Conservation (phyloP, 2,888 invertebrate species). For the Latrodectus elegans region DNA sequence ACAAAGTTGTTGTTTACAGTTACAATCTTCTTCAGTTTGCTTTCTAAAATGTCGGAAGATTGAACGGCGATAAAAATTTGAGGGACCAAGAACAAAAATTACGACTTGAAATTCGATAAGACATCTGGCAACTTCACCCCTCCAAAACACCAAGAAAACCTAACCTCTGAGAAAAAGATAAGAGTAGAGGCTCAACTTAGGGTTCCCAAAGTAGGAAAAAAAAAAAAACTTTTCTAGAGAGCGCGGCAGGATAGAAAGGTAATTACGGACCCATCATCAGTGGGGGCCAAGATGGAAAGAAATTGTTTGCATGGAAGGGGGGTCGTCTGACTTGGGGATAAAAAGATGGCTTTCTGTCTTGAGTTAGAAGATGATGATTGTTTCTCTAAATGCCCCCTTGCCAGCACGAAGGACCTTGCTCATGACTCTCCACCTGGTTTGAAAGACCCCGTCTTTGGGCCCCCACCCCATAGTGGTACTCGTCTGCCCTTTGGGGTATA, state of each 20-base stretch:
- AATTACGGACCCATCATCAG: slow-evolving; percentile 59
- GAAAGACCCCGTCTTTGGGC: neutral
- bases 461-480: neutral
- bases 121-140: neutral
- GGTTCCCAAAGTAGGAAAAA: neutral
- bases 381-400: slow-evolving; percentile 58
- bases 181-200: neutral
- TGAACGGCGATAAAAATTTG: no score
- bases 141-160: neutral
- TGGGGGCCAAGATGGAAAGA: neutral
- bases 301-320: neutral
- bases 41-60: no score
- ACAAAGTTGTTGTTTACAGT: no score
- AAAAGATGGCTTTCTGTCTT: neutral
- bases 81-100: no score
- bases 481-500: neutral
- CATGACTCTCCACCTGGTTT: slow-evolving; percentile 45
- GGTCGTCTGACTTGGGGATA: slow-evolving; percentile 26
- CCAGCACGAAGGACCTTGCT: slow-evolving; percentile 24
- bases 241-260: slow-evolving; percentile 49
- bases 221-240: neutral
- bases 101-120: no score
- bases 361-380: slow-evolving; percentile 47
- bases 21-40: no score
- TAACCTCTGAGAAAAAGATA: neutral